A percentile compares a stretch with the other conserved stretches of the same genome.
Conservation (phyloP, 2,888 invertebrate species). For the Andrena hattorfiana region DNA sequence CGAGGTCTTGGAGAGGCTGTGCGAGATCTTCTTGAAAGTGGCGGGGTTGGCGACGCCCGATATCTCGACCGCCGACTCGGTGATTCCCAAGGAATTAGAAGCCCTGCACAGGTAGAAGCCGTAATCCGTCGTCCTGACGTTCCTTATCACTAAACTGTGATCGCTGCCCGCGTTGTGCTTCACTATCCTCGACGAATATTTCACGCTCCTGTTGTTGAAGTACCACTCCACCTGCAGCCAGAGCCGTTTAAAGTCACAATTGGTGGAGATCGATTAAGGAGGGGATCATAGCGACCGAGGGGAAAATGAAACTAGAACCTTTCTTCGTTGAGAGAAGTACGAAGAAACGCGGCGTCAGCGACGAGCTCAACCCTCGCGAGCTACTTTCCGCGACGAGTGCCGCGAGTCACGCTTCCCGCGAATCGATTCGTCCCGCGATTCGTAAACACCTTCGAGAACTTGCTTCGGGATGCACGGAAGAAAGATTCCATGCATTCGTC, state of each 20-base stretch:
- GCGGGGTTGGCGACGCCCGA: conserved; percentile 91
- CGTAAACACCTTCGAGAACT: conserved; percentile 59
- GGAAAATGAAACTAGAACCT: background rate
- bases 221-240: conserved; percentile 83
- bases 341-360: conserved; percentile 30
- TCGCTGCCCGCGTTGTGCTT: conserved; percentile 87
- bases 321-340: conserved; percentile 1
- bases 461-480: conserved; percentile 17
- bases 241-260: background rate
- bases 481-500: background rate
- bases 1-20: conserved; percentile 85
- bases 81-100: conserved; percentile 90
- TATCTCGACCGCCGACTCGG: conserved; percentile 90
- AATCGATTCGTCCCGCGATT: conserved; percentile 73
- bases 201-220: conserved; percentile 75
- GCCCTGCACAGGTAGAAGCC: conserved; percentile 93
- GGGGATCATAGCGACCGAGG: background rate
- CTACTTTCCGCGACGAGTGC: conserved; percentile 45
- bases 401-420: conserved; percentile 64
- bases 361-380: conserved; percentile 1
- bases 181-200: conserved; percentile 79
- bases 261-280: background rate
- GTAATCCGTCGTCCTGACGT: conserved; percentile 89
- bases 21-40: conserved; percentile 88
- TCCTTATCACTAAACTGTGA: conserved; percentile 89